Conservation (phyloP, 2,888 invertebrate genomes). For the Coenonympha glycerion region DNA sequence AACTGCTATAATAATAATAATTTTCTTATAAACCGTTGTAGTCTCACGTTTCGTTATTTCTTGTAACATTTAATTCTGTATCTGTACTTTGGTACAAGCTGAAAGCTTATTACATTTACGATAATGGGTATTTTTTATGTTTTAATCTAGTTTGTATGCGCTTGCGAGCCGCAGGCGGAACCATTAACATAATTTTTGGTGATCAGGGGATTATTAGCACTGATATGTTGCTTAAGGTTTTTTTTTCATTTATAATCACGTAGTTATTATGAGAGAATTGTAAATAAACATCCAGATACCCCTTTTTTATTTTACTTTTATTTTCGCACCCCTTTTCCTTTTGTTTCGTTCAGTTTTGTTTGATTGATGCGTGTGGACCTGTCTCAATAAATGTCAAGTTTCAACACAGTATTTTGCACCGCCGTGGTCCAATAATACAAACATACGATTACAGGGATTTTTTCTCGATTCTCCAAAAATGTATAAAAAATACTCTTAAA, state of each 20-base stretch:
- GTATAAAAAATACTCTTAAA: no score
- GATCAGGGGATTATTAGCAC: conserved; percentile 57
- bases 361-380: conserved; percentile 37
- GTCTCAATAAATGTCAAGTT: conserved; percentile 33
- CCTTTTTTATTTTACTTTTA: conserved; percentile 73
- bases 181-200: conserved; percentile 69
- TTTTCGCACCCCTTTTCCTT: conserved; percentile 38
- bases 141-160: conserved; percentile 59
- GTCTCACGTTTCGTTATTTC: conserved; percentile 38
- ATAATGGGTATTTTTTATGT: conserved; percentile 66
- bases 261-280: conserved; percentile 72
- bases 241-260: conserved; percentile 66
- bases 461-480: no score
- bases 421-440: conserved; percentile 12
- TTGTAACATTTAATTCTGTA: conserved; percentile 34
- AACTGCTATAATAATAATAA: conserved; percentile 20
- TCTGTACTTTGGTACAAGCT: conserved; percentile 43
- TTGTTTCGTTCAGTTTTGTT: conserved; percentile 14
- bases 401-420: conserved; percentile 34
- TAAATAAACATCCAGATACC: conserved; percentile 75
- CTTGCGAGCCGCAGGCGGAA: conserved; percentile 55
- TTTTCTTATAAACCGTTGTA: conserved; percentile 37
- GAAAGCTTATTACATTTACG: conserved; percentile 52
- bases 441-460: background rate
- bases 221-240: conserved; percentile 61